Evolutionary conservation across 2,113 vertebrate genomes (phyloP).

Genomic region (Crotalus tigris): DNA sequence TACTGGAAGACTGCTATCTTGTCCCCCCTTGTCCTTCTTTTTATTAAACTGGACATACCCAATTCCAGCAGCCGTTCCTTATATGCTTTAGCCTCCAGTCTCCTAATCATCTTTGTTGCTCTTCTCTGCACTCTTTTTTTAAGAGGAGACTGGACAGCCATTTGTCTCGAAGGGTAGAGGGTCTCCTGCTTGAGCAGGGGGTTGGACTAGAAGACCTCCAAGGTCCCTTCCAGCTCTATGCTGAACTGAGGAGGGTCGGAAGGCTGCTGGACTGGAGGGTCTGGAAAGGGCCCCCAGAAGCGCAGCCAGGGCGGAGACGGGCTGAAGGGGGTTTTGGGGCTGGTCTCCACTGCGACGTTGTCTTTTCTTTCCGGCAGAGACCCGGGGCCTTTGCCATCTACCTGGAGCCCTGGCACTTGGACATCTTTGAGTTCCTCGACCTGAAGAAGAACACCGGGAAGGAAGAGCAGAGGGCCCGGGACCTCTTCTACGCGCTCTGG

Average conservation of each 20-base stretch:
- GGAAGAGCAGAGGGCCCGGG: constrained; percentile 93
- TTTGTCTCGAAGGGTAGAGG: background rate
- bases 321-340: background rate
- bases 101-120: too few relatives aligned
- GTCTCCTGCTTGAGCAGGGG: background rate
- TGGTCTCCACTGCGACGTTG: constrained; percentile 6
- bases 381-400: constrained; percentile 97
- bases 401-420: constrained; percentile 93
- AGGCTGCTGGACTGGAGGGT: background rate
- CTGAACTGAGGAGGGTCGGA: too few relatives aligned
- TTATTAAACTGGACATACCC: too few relatives aligned
- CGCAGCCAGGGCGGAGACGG: background rate
- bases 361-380: constrained; percentile 70
- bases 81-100: too few relatives aligned
- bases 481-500: constrained; percentile 95
- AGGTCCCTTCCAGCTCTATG: background rate
- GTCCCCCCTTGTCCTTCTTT: too few relatives aligned
- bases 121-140: too few relatives aligned
- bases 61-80: too few relatives aligned
- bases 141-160: background rate
- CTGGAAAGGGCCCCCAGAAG: background rate
- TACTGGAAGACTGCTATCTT: too few relatives aligned
- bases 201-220: background rate
- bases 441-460: constrained; percentile 98
- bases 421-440: constrained; percentile 95